Evolutionary conservation across 2,888 invertebrate genomes (phyloP).

Genomic region (Acronicta psi): DNA sequence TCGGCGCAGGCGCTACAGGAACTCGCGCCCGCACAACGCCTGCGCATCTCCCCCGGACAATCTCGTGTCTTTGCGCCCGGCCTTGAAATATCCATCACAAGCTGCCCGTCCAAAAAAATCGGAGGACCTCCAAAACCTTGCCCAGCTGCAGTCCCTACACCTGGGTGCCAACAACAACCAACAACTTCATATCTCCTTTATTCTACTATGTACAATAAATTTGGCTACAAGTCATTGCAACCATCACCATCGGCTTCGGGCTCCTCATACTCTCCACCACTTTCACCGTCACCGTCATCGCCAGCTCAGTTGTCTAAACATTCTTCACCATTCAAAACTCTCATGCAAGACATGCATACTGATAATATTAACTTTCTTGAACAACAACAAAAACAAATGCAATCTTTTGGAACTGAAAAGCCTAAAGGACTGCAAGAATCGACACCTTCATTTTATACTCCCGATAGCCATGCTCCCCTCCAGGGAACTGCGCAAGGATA

Average conservation of each 20-base stretch:
- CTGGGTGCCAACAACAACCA: slow-evolving; percentile 55
- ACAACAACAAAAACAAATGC: slow-evolving; percentile 20
- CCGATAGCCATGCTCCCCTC: slow-evolving; percentile 33
- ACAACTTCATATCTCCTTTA: slow-evolving; percentile 70
- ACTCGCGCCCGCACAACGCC: slow-evolving; percentile 58
- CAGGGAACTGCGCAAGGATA: slow-evolving; percentile 21
- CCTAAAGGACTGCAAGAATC: slow-evolving; percentile 11
- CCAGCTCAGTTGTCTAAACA: not conserved
- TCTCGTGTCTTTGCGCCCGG: slow-evolving; percentile 64
- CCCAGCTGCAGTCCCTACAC: slow-evolving; percentile 59
- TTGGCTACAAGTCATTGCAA: slow-evolving; percentile 13
- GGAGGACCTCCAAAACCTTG: slow-evolving; percentile 50
- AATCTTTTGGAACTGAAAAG: slow-evolving; percentile 5
- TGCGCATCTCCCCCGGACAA: slow-evolving; percentile 56
- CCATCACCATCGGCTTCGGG: slow-evolving; percentile 13
- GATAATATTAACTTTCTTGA: slow-evolving; percentile 24
- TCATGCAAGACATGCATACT: slow-evolving; percentile 30
- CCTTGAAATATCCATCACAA: slow-evolving; percentile 66
- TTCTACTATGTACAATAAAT: slow-evolving; percentile 52
- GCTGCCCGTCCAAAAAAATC: slow-evolving; percentile 65
- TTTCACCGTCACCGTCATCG: slow-evolving; percentile 1
- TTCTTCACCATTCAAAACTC: slow-evolving; percentile 17
- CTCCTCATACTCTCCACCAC: slow-evolving; percentile 9
- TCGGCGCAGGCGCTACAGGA: slow-evolving; percentile 70
- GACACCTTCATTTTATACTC: slow-evolving; percentile 45